Conservation (phyloP, 2,888 invertebrate species). For the Nomada fabriciana region DNA sequence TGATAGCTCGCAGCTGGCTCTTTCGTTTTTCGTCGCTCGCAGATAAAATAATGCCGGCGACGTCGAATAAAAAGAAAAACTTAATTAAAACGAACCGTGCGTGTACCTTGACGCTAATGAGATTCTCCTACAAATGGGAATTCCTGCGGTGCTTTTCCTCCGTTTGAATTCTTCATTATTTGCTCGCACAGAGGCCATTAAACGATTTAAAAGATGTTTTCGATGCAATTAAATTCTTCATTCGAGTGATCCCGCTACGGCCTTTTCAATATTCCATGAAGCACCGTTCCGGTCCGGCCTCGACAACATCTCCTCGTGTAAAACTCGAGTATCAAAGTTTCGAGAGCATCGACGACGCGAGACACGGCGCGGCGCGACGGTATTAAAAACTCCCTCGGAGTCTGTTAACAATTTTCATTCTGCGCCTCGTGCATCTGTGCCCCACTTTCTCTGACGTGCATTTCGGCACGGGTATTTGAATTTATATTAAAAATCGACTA, state of each 20-base stretch:
- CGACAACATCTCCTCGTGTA: conserved; percentile 47
- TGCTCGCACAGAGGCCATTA: background rate
- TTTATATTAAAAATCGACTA: conserved; percentile 63
- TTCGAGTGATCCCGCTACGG: conserved; percentile 21
- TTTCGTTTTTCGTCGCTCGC: conserved; percentile 7
- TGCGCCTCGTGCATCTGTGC: conserved; percentile 49
- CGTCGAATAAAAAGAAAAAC: conserved; percentile 21
- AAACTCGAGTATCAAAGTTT: conserved; percentile 53
- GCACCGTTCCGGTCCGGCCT: conserved; percentile 11
- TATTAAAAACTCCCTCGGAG: conserved; percentile 61
- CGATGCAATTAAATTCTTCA: conserved; percentile 45
- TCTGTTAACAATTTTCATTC: conserved; percentile 67
- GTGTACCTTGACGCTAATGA: conserved; percentile 61
- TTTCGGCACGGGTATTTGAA: conserved; percentile 56
- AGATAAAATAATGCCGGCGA: conserved; percentile 30
- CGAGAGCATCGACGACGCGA: conserved; percentile 45
- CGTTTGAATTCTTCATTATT: conserved; percentile 57
- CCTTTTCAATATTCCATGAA: conserved; percentile 54
- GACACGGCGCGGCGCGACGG: conserved; percentile 38
- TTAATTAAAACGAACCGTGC: conserved; percentile 58
- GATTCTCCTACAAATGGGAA: conserved; percentile 29
- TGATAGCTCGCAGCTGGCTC: background rate
- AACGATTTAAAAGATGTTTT: conserved; percentile 16
- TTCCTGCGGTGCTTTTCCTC: background rate
- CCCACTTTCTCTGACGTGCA: conserved; percentile 52